These are phyloP conservation scores for Acromyrmex heyeri DNA, from an alignment of 1,140 invertebrate species.

Conservation along the genomic window DNA sequence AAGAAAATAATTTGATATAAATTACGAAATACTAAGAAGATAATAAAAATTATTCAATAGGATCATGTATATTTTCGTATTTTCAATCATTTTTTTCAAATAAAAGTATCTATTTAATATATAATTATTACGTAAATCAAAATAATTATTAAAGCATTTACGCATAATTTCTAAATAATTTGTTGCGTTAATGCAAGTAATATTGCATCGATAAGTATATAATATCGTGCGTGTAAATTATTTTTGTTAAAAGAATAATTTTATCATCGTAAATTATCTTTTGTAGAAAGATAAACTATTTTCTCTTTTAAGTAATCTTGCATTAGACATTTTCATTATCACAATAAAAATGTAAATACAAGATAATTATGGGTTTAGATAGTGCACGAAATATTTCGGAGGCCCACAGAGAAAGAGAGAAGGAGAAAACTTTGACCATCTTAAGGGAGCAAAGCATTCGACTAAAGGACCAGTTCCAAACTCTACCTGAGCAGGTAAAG, in stretches of 20 bases:
- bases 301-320: not conserved
- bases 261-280: not conserved
- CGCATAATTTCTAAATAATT: too few relatives aligned
- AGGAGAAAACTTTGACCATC: not conserved
- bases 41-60: too few relatives aligned
- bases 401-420: too few relatives aligned
- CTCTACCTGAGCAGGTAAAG: conserved; percentile 66
- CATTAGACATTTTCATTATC: not conserved
- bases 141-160: too few relatives aligned
- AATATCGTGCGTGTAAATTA: not conserved
- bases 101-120: too few relatives aligned
- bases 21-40: too few relatives aligned
- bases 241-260: not conserved
- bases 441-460: conserved; percentile 20
- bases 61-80: too few relatives aligned
- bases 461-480: conserved; percentile 59
- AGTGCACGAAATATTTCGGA: not conserved
- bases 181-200: too few relatives aligned
- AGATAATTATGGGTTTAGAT: not conserved
- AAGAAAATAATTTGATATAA: too few relatives aligned
- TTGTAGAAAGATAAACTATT: not conserved
- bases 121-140: too few relatives aligned
- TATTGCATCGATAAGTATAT: too few relatives aligned
- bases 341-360: not conserved
- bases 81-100: too few relatives aligned